Base-by-base conservation (phyloP, 2,797 vertebrate genomes). In the Notamacropus eugenii region DNA sequence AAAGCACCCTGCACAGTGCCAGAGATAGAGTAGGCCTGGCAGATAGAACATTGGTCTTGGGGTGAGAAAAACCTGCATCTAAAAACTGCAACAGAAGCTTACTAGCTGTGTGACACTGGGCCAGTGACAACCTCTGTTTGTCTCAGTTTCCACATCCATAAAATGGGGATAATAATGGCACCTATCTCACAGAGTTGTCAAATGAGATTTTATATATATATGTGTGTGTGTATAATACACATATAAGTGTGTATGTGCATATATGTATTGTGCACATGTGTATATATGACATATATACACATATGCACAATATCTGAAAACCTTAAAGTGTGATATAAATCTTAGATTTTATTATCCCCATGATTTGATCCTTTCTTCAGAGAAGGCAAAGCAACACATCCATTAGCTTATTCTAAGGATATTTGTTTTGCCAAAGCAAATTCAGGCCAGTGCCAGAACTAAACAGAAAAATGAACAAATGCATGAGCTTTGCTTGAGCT, bases 401-500 rank as follows among this genome's bases (percentile, higher is more conserved):
- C 93, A 95, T 54, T 9, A 93, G 50, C 74, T 67, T 91, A 31
- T 31, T 31, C 46, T 52, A 54, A 93, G 62, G 90, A 27, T 90
- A 46, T 52, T 3, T 14, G 50, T 92, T 90, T 95, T 93, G 96
- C 96, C 82, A 94, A 31, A 96, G n/a, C 82, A 67, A 96, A 93
- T 57, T 9, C 67, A 90, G 58, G 58, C 93, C 92, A 91, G 94
- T 54, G 55, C 87, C 95, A n/a, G 90, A 82, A 40, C 40, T 8
- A 46, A 82, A 46, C 96, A 96, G 97, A 55, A 93, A 95, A 97
- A 91, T 87, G 92, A 95, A 93, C 29, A 34, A 40, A 34, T 31
- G 95, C 57, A 59, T 92, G 90, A 95, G 95, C 95, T 96, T 95
- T 94, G 90, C 96, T 94, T 55, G 90, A 93, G 54, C 95, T 95